Evolutionary conservation across 30 jellyfish, hydroid and myxozoan genomes (phyloP).

Genomic region (Pseudorhiza aurosa): DNA sequence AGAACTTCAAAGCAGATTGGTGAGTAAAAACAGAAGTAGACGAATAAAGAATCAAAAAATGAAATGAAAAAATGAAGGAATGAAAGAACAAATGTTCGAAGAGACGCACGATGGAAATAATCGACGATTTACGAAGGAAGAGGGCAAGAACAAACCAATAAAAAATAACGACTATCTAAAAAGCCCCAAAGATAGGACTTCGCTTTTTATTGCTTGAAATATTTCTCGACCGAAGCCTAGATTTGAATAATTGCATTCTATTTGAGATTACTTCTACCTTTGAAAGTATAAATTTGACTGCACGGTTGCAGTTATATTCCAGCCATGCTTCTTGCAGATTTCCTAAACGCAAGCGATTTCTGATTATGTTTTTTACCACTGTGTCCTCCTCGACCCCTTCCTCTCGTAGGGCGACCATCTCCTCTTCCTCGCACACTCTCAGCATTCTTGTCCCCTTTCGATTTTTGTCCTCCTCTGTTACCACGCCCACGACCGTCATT

Average conservation of each 20-base stretch:
- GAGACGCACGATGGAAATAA: too few species aligned
- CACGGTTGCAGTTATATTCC: too few species aligned
- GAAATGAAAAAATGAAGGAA: neutral
- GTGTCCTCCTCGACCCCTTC: conserved; percentile 31
- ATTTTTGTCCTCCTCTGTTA: neutral
- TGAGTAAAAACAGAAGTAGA: neutral
- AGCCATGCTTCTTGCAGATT: conserved; percentile 24
- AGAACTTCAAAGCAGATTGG: too few species aligned
- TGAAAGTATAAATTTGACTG: neutral
- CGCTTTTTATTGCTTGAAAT: neutral
- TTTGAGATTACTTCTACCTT: neutral
- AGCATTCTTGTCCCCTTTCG: neutral
- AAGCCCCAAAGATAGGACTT: too few species aligned
- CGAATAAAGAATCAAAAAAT: neutral
- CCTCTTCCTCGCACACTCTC: conserved; percentile 8
- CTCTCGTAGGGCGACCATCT: neutral
- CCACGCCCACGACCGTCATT: neutral
- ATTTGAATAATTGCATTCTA: neutral
- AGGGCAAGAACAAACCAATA: too few species aligned
- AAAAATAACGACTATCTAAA: too few species aligned
- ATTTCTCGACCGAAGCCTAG: neutral
- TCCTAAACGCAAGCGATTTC: conserved; percentile 22
- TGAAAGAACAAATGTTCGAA: neutral
- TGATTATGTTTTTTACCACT: conserved; percentile 21
- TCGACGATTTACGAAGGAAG: too few species aligned